Conservation (phyloP, 2,797 vertebrate species). For the Coccyzus lansbergi region DNA sequence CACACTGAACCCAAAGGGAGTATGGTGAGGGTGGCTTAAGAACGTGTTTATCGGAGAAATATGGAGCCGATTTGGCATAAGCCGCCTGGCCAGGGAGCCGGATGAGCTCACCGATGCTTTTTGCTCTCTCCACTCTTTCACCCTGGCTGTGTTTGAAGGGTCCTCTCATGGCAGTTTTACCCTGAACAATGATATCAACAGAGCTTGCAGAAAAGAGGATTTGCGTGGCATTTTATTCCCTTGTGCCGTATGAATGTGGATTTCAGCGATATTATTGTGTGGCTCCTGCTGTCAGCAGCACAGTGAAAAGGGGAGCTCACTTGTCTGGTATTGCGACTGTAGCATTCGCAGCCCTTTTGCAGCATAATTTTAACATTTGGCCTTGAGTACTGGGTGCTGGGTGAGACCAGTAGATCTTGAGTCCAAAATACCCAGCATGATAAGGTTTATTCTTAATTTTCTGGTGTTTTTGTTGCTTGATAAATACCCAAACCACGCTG, state of each 20-base stretch:
- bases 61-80: neutral
- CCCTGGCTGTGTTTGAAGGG: neutral
- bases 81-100: neutral
- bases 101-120: slow-evolving; percentile 32
- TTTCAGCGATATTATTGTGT: slow-evolving; percentile 46
- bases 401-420: neutral
- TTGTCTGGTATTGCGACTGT: slow-evolving; percentile 5
- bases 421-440: neutral
- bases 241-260: slow-evolving; percentile 59
- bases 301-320: slow-evolving; percentile 29
- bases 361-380: neutral
- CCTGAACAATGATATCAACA: slow-evolving; percentile 51
- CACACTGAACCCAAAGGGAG: neutral
- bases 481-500: rapidly evolving
- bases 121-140: slow-evolving; percentile 30
- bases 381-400: neutral
- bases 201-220: slow-evolving; percentile 71
- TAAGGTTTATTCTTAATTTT: neutral
- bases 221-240: slow-evolving; percentile 58
- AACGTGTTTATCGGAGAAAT: neutral
- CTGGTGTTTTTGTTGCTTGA: neutral
- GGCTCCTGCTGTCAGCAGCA: slow-evolving; percentile 50
- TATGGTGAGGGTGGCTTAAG: neutral
- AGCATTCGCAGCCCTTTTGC: neutral
- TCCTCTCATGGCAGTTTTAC: slow-evolving; percentile 46